Evolutionary conservation across 2,888 invertebrate genomes (phyloP), one percentile per base, ranked within the genome.

Genomic region (Cantharis rufa): DNA sequence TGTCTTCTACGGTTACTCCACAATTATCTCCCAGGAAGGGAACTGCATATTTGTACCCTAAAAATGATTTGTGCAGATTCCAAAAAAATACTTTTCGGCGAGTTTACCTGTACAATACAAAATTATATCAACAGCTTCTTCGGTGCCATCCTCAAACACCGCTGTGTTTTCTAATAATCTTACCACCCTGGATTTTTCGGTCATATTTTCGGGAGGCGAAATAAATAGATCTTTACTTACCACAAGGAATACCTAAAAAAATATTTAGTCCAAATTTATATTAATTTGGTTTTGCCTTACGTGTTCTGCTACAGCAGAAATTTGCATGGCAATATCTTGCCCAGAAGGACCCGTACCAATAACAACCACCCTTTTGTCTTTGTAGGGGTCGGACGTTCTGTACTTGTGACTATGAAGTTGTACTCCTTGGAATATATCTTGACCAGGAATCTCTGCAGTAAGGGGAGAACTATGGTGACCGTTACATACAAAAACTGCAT

Each of bases 341-440:
- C 97, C 98, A 2, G 97, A 97, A 21, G 96, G 94, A 0, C 95
- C 96, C 0, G 95, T 96, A 1, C 97, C 98, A 18, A 98, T 90
- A 9, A 97, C 93, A 16, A 96, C 90, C 0, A 97, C 95, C 3
- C 89, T 90, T 84, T 92, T 91, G 74, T 89, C 92, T 24, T 87
- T 82, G 86, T 93, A 97, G 11, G 90, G 86, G 70, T 93, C 92
- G 0, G 95, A 93, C 74, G 63, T 27, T 10, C 97, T 90, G 88
- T 96, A 98, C 84, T 95, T 93, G 87, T 96, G 96, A 84, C 96
- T 96, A 89, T 98, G 98, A 15, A 87, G 79, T 77, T 87, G 87
- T 62, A 81, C 84, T 83, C 93, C 93, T 85, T 89, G 84, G 84
- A 93, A 95, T 24, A 89, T 85, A 71, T 93, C 91, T 75, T 92